Conservation (phyloP, 2,797 vertebrate genomes). For the Sardinella longiceps region DNA sequence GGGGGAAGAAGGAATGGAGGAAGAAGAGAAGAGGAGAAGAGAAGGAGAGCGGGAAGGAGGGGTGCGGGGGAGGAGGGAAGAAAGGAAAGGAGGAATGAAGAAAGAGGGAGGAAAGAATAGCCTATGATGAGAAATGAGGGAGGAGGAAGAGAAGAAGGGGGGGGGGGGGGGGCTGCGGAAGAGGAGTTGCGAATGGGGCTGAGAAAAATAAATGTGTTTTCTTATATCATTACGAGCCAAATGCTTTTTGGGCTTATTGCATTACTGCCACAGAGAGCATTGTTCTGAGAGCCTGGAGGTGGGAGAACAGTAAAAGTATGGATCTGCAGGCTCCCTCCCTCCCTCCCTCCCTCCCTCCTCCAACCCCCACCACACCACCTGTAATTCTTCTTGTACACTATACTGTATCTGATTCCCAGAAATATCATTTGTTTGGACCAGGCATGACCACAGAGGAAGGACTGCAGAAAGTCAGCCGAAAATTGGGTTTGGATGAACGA, state of each 20-base stretch:
- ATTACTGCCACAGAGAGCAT: slow-evolving; percentile 66
- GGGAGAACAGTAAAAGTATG: slow-evolving; percentile 51
- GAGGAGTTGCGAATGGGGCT: slow-evolving; percentile 42
- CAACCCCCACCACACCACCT: not conserved
- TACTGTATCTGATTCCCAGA: slow-evolving; percentile 17
- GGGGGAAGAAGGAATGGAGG: not conserved
- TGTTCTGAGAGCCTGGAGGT: slow-evolving; percentile 37
- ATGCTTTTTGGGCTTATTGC: slow-evolving; percentile 64
- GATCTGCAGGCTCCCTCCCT: too few relatives aligned
- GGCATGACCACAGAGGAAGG: not conserved
- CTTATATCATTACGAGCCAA: slow-evolving; percentile 65
- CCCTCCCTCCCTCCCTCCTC: not conserved
- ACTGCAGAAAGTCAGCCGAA: not conserved
- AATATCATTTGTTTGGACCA: slow-evolving; percentile 5
- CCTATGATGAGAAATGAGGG: not conserved
- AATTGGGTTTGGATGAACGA: slow-evolving; percentile 17
- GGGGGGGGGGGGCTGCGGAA: not conserved
- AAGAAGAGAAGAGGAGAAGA: not conserved
- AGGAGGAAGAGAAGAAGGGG: not conserved
- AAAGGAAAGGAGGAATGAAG: not conserved
- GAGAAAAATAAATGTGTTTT: slow-evolving; percentile 70
- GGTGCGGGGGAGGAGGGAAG: not conserved
- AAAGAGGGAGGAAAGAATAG: not conserved
- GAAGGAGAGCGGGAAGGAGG: not conserved
- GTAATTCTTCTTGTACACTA: slow-evolving; percentile 11